phyloP scores from a whole-genome alignment of 2,888 invertebrate genomes.

The Plebejus melissa region DNA sequence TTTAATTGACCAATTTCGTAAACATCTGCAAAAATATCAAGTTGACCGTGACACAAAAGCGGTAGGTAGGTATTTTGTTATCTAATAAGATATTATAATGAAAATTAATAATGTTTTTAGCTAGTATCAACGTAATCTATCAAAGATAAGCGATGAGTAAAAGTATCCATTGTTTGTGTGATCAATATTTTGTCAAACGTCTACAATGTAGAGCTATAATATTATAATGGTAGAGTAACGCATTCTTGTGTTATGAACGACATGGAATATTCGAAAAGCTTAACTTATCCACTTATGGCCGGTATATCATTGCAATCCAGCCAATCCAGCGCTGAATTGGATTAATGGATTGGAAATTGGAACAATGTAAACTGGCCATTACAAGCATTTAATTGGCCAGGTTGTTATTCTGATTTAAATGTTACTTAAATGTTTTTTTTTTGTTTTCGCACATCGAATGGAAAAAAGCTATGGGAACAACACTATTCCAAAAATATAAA shows the following conservation, averaged over 20 bases:
- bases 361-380: too few species aligned
- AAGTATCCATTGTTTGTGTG: background rate
- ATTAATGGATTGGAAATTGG: too few species aligned
- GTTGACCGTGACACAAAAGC: slow-evolving; percentile 33
- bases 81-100: background rate
- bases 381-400: too few species aligned
- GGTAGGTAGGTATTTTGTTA: slow-evolving; percentile 19
- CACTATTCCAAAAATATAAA: slow-evolving; percentile 1
- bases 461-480: background rate
- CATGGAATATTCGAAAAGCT: background rate
- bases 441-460: background rate
- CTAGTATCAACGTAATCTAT: background rate
- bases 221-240: background rate
- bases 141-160: background rate
- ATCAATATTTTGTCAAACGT: slow-evolving; percentile 17
- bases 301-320: too few species aligned
- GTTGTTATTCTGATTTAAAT: too few species aligned
- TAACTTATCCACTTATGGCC: too few species aligned
- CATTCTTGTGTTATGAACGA: background rate
- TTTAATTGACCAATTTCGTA: background rate
- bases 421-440: background rate
- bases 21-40: slow-evolving; percentile 26
- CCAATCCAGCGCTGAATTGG: too few species aligned
- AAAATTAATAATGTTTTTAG: background rate
- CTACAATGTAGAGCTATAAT: background rate